phyloP scores from a whole-genome alignment of 2,888 invertebrate species.

The Apodemia duryi region DNA sequence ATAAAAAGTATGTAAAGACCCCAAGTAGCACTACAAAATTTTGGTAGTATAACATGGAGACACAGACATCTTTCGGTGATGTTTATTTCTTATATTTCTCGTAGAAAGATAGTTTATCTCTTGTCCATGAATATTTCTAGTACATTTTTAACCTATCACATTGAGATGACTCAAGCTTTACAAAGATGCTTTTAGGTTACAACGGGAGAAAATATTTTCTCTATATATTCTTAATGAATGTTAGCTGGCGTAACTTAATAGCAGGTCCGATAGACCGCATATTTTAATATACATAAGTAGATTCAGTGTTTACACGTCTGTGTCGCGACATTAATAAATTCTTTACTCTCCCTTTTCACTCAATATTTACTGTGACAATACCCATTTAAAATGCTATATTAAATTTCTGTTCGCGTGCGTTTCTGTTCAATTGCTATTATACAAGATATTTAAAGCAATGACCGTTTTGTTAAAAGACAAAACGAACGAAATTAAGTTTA shows the following conservation, averaged over 20 bases:
- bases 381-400: constrained; percentile 38
- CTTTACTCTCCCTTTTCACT: constrained; percentile 52
- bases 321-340: constrained; percentile 66
- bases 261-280: constrained; percentile 52
- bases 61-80: no score
- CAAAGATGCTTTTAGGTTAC: no score
- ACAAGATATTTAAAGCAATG: constrained; percentile 8
- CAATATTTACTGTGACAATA: constrained; percentile 53
- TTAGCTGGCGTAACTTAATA: constrained; percentile 45
- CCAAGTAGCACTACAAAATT: no score
- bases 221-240: constrained; percentile 30
- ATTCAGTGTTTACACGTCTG: constrained; percentile 59
- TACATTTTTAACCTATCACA: no score
- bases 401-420: constrained; percentile 31
- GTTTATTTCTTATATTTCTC: no score
- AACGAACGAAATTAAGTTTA: no score
- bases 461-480: no score
- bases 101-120: no score
- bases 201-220: constrained; percentile 15
- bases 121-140: no score
- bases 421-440: constrained; percentile 28
- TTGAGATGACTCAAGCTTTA: no score
- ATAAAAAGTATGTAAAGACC: no score
- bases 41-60: no score
- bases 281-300: constrained; percentile 70